Evolutionary conservation across 1,140 invertebrate genomes (phyloP), one percentile per base, ranked within the genome.

Genomic region (Melitaea cinxia): DNA sequence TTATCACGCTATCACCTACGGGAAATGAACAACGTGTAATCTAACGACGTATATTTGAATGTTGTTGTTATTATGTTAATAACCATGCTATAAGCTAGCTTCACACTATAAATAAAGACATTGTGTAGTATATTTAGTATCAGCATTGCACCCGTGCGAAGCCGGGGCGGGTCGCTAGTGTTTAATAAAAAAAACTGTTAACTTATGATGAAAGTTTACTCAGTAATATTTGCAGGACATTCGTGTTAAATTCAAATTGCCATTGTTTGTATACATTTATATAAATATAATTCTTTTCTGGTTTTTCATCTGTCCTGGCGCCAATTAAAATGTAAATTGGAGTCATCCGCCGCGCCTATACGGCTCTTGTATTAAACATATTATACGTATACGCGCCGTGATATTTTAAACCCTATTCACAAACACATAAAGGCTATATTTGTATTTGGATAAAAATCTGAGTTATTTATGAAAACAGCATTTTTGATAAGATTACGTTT

Each of bases 251-350:
- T 17, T 26, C 19, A 33, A 63, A 54, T 56, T 55, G 52, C 35
- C 24, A 15, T 61, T 52, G 61, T 55, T 63, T 63, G 47, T 63
- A 33, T 33, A 57, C 4, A 42, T 62, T 42, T 42, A 53, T 53
- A 53, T 14, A 62, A 53, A 54, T 37, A 62, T 62, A 50, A 50
- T 58, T 35, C 24, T 60, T 28, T 7, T 42, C n/a, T 9, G 21
- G 35, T 42, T 39, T 47, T 47, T 56, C 14, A 24, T 56, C 37
- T 39, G 54, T 37, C 28, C 57, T 50, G 57, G 28, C 45, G 42
- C 52, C 58, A 77, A 80, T 80, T 80, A 77, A 75, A 66, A 80
- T 80, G 77, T 67, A 80, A 77, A 80, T 80, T 75, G 73, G 65
- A 59, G 45, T 42, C 65, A 57, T 37, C 59, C 37, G 7, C 19